Evolutionary conservation across 2,888 invertebrate species (phyloP).

Genomic region (Nineta flava): DNA sequence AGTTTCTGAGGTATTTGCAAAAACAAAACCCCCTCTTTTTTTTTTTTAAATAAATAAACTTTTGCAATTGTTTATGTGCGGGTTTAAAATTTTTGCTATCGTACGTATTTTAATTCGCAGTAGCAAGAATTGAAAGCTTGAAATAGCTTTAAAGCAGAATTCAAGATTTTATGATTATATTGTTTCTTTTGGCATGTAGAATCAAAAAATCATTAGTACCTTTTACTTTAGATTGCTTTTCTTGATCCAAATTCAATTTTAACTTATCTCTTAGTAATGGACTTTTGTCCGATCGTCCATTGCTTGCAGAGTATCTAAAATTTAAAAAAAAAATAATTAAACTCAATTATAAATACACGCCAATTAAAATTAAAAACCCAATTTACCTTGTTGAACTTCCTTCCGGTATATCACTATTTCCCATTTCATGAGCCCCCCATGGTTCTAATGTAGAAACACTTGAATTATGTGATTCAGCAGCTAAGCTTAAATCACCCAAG

Average conservation of each 20-base stretch:
- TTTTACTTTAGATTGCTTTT: slow-evolving; percentile 32
- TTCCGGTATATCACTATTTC: neutral
- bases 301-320: neutral
- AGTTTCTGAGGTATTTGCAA: too few species aligned
- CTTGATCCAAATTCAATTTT: slow-evolving; percentile 36
- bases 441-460: neutral
- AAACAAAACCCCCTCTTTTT: too few species aligned
- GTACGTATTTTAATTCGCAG: too few species aligned
- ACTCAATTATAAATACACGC: neutral
- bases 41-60: too few species aligned
- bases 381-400: neutral
- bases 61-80: too few species aligned
- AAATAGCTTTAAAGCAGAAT: too few species aligned
- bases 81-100: too few species aligned
- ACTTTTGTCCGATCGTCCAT: slow-evolving; percentile 1
- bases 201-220: slow-evolving; percentile 17
- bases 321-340: too few species aligned
- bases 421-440: neutral
- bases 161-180: too few species aligned
- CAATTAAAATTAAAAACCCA: too few species aligned
- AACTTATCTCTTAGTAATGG: slow-evolving; percentile 35
- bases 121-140: too few species aligned
- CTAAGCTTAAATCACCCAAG: slow-evolving; percentile 75
- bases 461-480: slow-evolving; percentile 13
- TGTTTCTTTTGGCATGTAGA: too few species aligned